Conservation (phyloP, 2,113 vertebrate genomes). For the Clarias batrachus region DNA sequence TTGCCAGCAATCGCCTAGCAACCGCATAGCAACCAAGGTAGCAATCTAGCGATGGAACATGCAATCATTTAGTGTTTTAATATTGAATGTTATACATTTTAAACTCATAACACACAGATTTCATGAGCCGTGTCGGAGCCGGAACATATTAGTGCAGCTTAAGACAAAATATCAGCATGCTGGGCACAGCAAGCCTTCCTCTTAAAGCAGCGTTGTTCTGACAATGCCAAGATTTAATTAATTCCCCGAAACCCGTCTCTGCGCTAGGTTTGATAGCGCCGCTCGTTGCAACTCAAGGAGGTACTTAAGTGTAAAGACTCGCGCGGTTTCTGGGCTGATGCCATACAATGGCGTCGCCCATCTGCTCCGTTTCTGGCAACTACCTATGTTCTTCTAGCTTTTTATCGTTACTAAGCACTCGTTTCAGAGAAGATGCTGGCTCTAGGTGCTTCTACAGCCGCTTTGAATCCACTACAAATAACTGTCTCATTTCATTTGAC, state of each 20-base stretch:
- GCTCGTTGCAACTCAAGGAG: conserved; percentile 17
- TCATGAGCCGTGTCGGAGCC: neutral
- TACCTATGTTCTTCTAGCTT: conserved; percentile 29
- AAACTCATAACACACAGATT: neutral
- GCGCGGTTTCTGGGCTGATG: neutral
- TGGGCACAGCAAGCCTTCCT: neutral
- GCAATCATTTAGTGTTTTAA: neutral
- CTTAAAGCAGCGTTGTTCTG: neutral
- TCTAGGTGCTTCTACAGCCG: neutral
- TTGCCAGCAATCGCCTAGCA: too few species aligned
- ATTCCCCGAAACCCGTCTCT: conserved; percentile 2
- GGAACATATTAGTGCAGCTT: neutral
- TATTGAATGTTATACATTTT: too few species aligned
- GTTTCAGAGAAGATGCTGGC: neutral
- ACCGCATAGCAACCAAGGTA: neutral
- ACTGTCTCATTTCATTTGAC: neutral
- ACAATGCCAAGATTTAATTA: conserved; percentile 10
- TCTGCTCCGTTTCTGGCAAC: conserved; percentile 9
- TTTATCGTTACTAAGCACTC: conserved; percentile 16
- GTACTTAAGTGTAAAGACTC: conserved; percentile 27
- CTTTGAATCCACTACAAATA: neutral
- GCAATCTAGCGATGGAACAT: too few species aligned
- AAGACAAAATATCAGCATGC: neutral
- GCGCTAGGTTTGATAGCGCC: conserved; percentile 1
- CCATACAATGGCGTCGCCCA: conserved; percentile 2